Evolutionary conservation across 2,888 invertebrate genomes (phyloP), one percentile per base, ranked within the genome.

Genomic region (Diarsia mendica): DNA sequence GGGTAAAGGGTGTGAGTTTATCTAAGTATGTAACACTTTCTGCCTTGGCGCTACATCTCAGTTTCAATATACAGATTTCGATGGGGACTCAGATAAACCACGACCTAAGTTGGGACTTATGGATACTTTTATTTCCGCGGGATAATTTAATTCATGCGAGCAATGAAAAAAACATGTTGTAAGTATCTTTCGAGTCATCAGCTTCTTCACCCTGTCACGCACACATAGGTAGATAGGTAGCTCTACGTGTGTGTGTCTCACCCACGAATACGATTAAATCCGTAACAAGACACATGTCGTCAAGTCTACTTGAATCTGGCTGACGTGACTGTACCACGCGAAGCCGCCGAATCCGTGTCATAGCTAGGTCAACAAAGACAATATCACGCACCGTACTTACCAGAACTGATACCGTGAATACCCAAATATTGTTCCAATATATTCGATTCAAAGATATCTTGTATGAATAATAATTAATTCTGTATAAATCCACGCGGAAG

Each of bases 401-500:
- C 49, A 70, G 81, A 70, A 81, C 49, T 73, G 80, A 77, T 71
- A 76, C 73, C 39, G 60, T 6, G 15, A 58, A 48, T 70, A 70
- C 23, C 20, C 49, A 49, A 80, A 81, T 80, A 55, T 58, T 67
- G 28, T 77, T 77, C 64, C 67, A 80, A 66, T 33, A 33, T 5
- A 63, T 80, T 80, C n/a, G 49, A 74, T 68, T 65, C 67, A 23
- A 61, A 49, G 33, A 49, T 84, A 66, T 72, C 65, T 66, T 66
- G 28, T 61, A 55, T 84, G 51, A 75, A 84, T 61, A 75, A 75
- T 80, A 83, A 73, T 71, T 63, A 61, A 65, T 82, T 81, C 63
- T n/a, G 6, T 46, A 55, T 68, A 80, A 82, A 58, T 23, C 46
- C 48, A 74, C 76, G 67, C 77, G 88, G 75, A 87, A 75, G 71